Conservation (phyloP, 1,140 invertebrate genomes). For the Drusus annulatus region DNA sequence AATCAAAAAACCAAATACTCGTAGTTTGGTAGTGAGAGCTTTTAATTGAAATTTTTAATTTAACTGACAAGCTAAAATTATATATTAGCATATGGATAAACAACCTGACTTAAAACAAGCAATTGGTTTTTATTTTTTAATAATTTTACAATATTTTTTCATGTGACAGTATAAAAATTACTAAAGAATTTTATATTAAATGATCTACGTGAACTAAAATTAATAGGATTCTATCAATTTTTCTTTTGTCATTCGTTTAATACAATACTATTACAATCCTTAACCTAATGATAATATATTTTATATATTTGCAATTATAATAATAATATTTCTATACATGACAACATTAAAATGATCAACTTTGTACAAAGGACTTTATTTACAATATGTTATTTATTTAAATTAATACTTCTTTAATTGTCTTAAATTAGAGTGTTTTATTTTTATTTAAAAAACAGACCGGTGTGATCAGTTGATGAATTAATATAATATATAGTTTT, state of each 20-base stretch:
- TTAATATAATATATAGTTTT: slow-evolving; percentile 12
- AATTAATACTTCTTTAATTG: slow-evolving; percentile 40
- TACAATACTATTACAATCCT: slow-evolving; percentile 28
- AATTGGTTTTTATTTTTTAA: neutral
- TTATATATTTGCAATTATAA: slow-evolving; percentile 43
- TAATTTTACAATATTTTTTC: neutral
- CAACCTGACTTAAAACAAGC: no score
- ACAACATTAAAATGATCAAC: slow-evolving; percentile 42
- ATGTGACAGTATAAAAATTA: slow-evolving; percentile 4
- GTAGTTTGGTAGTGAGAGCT: no score
- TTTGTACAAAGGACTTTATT: slow-evolving; percentile 43
- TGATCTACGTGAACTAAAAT: slow-evolving; percentile 40
- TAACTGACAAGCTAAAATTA: no score
- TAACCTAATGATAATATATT: slow-evolving; percentile 42
- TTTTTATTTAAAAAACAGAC: slow-evolving; percentile 13
- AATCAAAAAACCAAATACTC: no score
- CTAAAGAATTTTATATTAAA: slow-evolving; percentile 6
- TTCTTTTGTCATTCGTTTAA: slow-evolving; percentile 21
- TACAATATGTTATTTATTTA: slow-evolving; percentile 33
- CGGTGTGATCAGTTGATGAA: neutral
- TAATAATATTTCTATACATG: slow-evolving; percentile 45
- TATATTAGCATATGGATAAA: no score
- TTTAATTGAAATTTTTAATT: no score
- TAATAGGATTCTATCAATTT: slow-evolving; percentile 36
- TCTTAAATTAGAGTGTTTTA: slow-evolving; percentile 10